These are phyloP conservation scores for Tiliqua scincoides DNA, from an alignment of 2,113 vertebrate genomes.

Conservation along the genomic window DNA sequence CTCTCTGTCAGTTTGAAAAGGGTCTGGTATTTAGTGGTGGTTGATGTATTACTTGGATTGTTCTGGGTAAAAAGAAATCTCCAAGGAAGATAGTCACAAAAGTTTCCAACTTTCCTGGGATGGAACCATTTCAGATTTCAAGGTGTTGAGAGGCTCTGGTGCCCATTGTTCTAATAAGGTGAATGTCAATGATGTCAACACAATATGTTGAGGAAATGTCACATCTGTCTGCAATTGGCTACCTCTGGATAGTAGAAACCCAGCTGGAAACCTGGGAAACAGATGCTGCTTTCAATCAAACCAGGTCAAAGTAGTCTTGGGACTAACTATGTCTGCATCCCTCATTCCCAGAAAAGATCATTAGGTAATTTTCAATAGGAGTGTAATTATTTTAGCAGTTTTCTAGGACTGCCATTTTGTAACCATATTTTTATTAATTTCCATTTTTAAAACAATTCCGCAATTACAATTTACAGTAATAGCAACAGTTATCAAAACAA, in stretches of 20 bases:
- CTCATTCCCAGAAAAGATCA: conserved; percentile 37
- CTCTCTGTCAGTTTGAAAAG: not conserved
- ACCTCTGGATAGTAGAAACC: conserved; percentile 72
- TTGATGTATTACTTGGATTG: conserved; percentile 13
- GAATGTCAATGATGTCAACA: conserved; percentile 73
- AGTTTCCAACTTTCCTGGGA: conserved; percentile 32
- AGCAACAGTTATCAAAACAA: not conserved
- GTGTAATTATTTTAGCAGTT: conserved; percentile 66
- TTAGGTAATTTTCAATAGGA: conserved; percentile 53
- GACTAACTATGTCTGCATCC: conserved; percentile 64
- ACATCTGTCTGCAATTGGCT: conserved; percentile 78
- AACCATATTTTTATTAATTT: not conserved
- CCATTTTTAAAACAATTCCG: not conserved
- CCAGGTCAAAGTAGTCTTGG: conserved; percentile 72
- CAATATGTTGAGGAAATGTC: conserved; percentile 76
- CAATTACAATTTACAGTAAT: not conserved
- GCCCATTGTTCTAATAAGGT: conserved; percentile 74
- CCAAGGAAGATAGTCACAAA: conserved; percentile 13
- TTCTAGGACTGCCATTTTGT: conserved; percentile 19
- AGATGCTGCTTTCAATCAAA: conserved; percentile 80
- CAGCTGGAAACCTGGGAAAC: conserved; percentile 76
- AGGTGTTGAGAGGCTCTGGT: conserved; percentile 75
- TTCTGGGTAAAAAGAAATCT: not conserved
- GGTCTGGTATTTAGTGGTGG: not conserved
- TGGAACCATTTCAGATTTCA: conserved; percentile 52